Conservation (phyloP, 2,113 vertebrate species). For the Nycticorax nycticorax region DNA sequence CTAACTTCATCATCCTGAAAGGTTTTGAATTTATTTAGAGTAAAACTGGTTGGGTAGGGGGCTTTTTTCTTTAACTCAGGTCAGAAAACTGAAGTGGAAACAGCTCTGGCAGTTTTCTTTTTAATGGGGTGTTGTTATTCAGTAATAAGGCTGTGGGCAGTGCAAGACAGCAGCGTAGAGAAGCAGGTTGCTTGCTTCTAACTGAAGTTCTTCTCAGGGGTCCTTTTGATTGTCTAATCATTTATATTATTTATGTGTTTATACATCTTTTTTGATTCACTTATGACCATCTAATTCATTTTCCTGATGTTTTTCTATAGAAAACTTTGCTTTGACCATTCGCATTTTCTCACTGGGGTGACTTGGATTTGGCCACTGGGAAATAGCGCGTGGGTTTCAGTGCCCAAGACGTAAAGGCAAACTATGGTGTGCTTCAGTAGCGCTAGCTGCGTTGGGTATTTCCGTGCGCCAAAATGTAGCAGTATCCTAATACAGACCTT, state of each 20-base stretch:
- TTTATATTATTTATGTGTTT: neutral
- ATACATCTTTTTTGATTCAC: neutral
- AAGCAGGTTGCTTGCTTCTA: neutral
- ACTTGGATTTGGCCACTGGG: neutral
- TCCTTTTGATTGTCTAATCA: neutral
- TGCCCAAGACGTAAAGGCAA: neutral
- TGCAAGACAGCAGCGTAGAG: neutral
- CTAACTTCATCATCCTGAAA: neutral
- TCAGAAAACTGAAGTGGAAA: neutral
- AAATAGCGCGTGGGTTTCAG: neutral
- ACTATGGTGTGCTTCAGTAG: neutral
- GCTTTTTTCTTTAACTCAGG: neutral
- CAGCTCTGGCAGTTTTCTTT: neutral
- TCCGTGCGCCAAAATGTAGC: neutral
- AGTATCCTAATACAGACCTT: no score
- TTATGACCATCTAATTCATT: neutral
- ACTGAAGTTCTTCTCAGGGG: neutral
- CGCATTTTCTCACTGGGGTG: neutral
- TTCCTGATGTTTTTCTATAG: neutral
- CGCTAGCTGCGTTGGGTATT: neutral
- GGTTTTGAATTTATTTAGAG: neutral
- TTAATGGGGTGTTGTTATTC: neutral
- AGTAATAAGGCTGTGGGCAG: neutral
- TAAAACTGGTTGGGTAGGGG: neutral
- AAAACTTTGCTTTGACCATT: neutral